A percentile compares a stretch with the other conserved stretches of the same genome.
phyloP scores from a whole-genome alignment of 1,140 invertebrate species.

The Mizuhopecten yessoensis region DNA sequence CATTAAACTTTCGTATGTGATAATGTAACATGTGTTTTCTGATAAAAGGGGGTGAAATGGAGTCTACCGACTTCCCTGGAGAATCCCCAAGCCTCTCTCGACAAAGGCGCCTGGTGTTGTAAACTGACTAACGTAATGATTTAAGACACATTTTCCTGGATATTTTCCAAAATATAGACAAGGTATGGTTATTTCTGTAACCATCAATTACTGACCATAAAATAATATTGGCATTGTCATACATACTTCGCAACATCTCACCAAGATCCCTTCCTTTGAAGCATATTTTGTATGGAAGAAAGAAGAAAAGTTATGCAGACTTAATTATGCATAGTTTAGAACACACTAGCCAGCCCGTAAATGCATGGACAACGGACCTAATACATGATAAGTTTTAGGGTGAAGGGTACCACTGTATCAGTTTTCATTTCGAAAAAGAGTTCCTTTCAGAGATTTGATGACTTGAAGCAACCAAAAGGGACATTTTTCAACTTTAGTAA shows the following conservation, averaged over 20 bases:
- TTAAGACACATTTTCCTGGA: background rate
- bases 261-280: background rate
- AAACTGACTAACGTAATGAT: background rate
- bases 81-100: background rate
- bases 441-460: no score
- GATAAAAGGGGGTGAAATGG: background rate
- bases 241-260: background rate
- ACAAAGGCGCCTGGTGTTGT: background rate
- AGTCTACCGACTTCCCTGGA: background rate
- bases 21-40: conserved; percentile 11
- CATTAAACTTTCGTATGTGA: background rate
- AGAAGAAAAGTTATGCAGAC: background rate
- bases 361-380: background rate
- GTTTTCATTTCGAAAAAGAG: no score
- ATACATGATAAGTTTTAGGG: background rate
- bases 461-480: no score
- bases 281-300: background rate
- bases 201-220: conserved; percentile 28
- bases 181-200: background rate
- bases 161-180: background rate
- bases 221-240: background rate
- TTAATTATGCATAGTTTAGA: background rate
- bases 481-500: no score
- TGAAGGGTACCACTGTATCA: no score
- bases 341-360: no score